phyloP scores from a whole-genome alignment of 2,888 invertebrate species.

The Crocallis elinguaria region DNA sequence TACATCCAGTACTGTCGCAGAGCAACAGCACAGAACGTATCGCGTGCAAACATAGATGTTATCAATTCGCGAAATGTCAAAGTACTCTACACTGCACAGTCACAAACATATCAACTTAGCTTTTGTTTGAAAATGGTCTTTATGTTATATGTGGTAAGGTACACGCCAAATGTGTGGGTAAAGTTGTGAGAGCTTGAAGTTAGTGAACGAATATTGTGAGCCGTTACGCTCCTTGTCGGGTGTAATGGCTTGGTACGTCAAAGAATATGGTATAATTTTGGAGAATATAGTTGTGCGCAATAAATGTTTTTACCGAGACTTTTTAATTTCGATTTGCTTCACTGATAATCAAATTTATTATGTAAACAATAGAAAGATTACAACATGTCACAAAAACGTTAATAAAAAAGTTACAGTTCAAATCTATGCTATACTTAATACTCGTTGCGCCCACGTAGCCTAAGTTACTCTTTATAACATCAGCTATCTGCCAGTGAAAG shows the following conservation, averaged over 20 bases:
- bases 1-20: slow-evolving; percentile 1
- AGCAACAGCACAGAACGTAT: slow-evolving; percentile 18
- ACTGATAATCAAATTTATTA: too few species aligned
- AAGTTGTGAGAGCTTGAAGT: slow-evolving; percentile 43
- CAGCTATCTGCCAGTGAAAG: too few species aligned
- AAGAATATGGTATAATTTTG: slow-evolving; percentile 9
- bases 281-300: slow-evolving; percentile 1
- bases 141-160: slow-evolving; percentile 29
- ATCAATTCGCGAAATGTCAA: slow-evolving; percentile 49
- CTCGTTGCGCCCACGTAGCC: too few species aligned
- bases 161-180: slow-evolving; percentile 27
- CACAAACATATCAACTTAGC: slow-evolving; percentile 15
- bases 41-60: slow-evolving; percentile 42
- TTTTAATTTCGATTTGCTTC: not conserved
- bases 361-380: too few species aligned
- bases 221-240: slow-evolving; percentile 45
- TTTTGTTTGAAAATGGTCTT: slow-evolving; percentile 24
- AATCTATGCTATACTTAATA: too few species aligned
- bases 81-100: slow-evolving; percentile 40
- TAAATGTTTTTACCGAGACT: not conserved
- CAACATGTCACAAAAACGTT: too few species aligned
- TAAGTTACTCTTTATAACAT: too few species aligned
- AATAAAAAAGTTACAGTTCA: too few species aligned
- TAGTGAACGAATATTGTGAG: slow-evolving; percentile 49
- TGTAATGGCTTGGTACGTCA: slow-evolving; percentile 40